Base-by-base conservation (phyloP, 2,888 invertebrate genomes). In the Plebejus melissa region DNA sequence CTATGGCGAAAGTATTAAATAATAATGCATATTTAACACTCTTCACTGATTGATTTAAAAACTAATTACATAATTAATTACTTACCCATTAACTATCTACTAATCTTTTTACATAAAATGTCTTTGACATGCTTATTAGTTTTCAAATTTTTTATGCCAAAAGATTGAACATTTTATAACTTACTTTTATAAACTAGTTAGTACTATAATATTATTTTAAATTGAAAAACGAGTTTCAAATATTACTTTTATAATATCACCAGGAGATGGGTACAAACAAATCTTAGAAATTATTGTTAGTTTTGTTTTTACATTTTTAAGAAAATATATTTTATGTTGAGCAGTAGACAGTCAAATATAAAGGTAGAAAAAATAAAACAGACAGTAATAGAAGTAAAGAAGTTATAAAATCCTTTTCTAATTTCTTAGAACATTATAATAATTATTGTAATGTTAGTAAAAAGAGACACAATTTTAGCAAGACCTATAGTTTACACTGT, bases 181-280 rank as follows among this genome's bases (percentile, higher is more conserved):
- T 22, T 58, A 58, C 22, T 22, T 58, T n/a, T 58, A 58, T 11
- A 28, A 65, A 32, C 11, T 13, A 65, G 28, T 28, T 11, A 11
- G 36, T 13, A 9, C 2, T 9, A 16, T 60, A 60, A 11, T 22
- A 60, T 13, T 36, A 36, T 32, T 65, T 13, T 32, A 11, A 13
- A 65, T 65, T 32, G 60, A 60, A 60, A 60, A 36, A 36, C 32
- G 36, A 65, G 65, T 65, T 13, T 65, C 60, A 28, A 65, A 65
- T 65, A 28, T 65, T 65, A 65, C 1, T 65, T 36, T 36, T 28
- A 28, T 60, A 11, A 60, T 60, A 28, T 60, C 60, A 60, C 60
- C 32, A 32, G 28, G 65, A 11, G 32, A 36, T 16, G 32, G 28
- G 16, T 36, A 54, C 54, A 32, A 65, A 60, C 60, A 60, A 65